Conservation (phyloP, 2,888 invertebrate species). For the Eudemis profundana region DNA sequence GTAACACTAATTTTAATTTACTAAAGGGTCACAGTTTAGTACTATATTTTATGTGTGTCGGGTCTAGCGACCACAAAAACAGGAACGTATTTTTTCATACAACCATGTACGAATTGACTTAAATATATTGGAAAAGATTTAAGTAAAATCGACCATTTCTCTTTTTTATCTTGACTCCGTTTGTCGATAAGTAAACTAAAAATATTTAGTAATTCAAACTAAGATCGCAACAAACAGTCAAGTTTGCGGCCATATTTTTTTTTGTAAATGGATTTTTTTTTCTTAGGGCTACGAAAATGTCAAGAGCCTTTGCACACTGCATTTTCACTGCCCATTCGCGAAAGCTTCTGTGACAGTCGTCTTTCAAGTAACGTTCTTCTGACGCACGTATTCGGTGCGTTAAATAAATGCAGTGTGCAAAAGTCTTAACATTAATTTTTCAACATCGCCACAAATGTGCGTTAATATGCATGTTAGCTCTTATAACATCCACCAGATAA, state of each 20-base stretch:
- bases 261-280: not conserved
- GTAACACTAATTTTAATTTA: not conserved
- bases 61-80: not conserved
- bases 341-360: too few species aligned
- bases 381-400: too few species aligned
- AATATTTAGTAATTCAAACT: not conserved
- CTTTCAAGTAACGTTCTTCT: too few species aligned
- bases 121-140: not conserved
- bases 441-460: too few species aligned
- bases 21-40: not conserved
- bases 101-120: constrained; percentile 7
- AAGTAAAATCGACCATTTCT: constrained; percentile 12
- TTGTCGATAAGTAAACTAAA: not conserved
- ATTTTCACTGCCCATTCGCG: too few species aligned
- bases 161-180: constrained; percentile 4
- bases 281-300: not conserved
- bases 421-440: too few species aligned
- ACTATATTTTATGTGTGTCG: not conserved
- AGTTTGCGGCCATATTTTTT: constrained; percentile 6
- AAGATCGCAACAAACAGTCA: constrained; percentile 1
- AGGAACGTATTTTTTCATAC: constrained; percentile 9
- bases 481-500: too few species aligned
- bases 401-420: too few species aligned
- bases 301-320: too few species aligned
- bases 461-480: too few species aligned